Evolutionary conservation across 2,797 vertebrate species (phyloP), one percentile per base, ranked within the genome.

Genomic region (Trachops cirrhosus): DNA sequence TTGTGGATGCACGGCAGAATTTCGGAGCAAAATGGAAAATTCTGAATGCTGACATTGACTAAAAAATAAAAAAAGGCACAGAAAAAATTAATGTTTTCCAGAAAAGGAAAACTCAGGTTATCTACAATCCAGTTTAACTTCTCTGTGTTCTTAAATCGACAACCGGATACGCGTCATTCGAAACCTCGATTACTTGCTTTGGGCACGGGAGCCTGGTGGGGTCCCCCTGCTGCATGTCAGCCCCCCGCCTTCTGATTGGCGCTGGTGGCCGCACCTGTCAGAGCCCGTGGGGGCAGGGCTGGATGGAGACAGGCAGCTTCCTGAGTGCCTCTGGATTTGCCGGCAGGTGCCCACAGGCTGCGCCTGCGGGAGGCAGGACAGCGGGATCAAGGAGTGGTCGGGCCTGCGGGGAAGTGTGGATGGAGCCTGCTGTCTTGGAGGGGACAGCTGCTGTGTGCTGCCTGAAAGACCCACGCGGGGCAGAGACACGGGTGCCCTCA

Each of bases 21-120:
- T 78, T 84, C 67, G 82, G 83, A 96, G 77, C 41, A 86, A 94
- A 91, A 59, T 29, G 85, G 88, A 54, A 86, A 46, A 52, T 46
- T 85, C 41, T 52, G 16, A 70, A 54, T 62, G 44, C 37, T 83
- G 22, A 67, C 71, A 73, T 77, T 89, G 95, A 75, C 83, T n/a
- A 39, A 96, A 57, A 91, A 64, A 80, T 54, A n/a, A n/a, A 37
- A 64, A 34, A 50, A 19, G 3, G 21, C 86, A 52, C 48, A 5
- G 80, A 52, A 91, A 85, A 41, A 37, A 68, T 21, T 18, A 92
- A 64, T 75, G 74, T 32, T 90, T 89, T 70, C 62, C 37, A 52
- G 41, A 71, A 86, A 91, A 91, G 85, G 12, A 73, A 97, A 93
- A 86, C 21, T 50, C 79, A 71, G 50, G 32, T 74, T 71, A 57